Evolutionary conservation across 1,140 invertebrate species (phyloP).

Genomic region (Pachypsylla venusta): DNA sequence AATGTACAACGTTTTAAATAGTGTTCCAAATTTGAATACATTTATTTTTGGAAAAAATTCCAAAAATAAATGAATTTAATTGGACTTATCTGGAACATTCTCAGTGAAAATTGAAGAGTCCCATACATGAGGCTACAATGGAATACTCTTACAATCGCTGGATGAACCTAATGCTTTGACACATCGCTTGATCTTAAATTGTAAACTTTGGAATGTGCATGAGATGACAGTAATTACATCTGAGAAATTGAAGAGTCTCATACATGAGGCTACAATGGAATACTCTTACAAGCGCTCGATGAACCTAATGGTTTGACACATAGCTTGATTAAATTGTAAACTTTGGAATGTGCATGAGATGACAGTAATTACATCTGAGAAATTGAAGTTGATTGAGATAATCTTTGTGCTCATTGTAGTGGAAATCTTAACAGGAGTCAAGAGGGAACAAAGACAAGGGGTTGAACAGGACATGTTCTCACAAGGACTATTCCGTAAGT

Average conservation of each 20-base stretch:
- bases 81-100: no score
- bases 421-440: background rate
- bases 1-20: no score
- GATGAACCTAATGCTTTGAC: background rate
- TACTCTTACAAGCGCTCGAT: background rate
- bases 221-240: background rate
- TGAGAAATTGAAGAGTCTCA: no score
- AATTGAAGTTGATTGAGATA: background rate
- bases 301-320: background rate
- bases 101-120: no score
- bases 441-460: background rate
- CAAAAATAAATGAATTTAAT: no score
- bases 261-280: background rate
- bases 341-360: background rate
- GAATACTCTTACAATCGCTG: background rate
- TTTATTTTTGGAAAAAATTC: no score
- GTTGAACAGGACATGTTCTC: constrained; percentile 6
- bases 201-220: no score
- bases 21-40: no score
- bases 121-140: background rate
- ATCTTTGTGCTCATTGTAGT: constrained; percentile 3
- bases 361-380: background rate
- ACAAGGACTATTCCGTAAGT: background rate
- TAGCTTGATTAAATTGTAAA: background rate
- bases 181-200: background rate